phyloP scores from a whole-genome alignment of 2,113 vertebrate genomes.

The Hippocampus mohnikei region DNA sequence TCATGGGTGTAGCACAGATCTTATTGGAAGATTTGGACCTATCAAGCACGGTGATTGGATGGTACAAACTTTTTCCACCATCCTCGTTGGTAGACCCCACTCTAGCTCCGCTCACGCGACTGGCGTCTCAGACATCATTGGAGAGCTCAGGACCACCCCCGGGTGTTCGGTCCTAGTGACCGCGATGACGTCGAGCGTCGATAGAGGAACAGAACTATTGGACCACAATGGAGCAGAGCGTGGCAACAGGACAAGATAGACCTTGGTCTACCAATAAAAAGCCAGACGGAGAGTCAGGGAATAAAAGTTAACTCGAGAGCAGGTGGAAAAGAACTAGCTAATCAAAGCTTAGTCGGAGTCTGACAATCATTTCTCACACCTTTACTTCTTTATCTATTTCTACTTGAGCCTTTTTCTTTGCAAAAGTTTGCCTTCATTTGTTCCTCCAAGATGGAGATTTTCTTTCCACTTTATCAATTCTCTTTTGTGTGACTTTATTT shows the following conservation, averaged over 20 bases:
- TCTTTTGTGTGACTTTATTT: neutral
- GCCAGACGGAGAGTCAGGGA: conserved; percentile 64
- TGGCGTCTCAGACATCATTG: conserved; percentile 97
- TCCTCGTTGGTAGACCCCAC: conserved; percentile 98
- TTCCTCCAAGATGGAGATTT: conserved; percentile 40
- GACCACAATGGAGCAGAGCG: conserved; percentile 59
- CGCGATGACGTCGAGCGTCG: conserved; percentile 48
- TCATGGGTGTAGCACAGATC: conserved; percentile 99
- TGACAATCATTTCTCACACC: conserved; percentile 91
- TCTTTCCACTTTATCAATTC: conserved; percentile 19
- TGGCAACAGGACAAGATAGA: conserved; percentile 19
- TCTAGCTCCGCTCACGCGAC: conserved; percentile 90
- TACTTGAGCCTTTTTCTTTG: conserved; percentile 51
- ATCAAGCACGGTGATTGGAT: conserved; percentile 98
- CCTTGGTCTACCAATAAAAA: conserved; percentile 58
- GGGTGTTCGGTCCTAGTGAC: conserved; percentile 90
- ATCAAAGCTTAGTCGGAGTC: conserved; percentile 90
- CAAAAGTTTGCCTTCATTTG: conserved; percentile 38
- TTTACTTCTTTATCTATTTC: conserved; percentile 68
- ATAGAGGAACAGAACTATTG: conserved; percentile 55
- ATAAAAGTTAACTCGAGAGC: conserved; percentile 43
- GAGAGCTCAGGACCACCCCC: conserved; percentile 94
- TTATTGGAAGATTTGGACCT: conserved; percentile 96
- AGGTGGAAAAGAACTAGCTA: conserved; percentile 68
- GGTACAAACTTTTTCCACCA: conserved; percentile 98